Evolutionary conservation across 2,888 invertebrate genomes (phyloP).

Genomic region (Caenorhabditis zanzibari): DNA sequence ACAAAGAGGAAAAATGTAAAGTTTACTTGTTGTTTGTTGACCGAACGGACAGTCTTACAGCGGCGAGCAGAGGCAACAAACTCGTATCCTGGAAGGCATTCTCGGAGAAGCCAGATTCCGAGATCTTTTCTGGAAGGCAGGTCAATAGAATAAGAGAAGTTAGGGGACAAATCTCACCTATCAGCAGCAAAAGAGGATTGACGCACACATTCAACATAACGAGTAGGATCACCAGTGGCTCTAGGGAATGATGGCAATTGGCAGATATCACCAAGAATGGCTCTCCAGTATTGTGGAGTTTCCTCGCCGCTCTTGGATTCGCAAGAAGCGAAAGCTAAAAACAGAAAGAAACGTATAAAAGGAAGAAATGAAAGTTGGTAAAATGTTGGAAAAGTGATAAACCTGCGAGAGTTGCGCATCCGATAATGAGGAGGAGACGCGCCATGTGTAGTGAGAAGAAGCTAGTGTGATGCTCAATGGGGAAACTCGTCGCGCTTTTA

Average conservation of each 20-base stretch:
- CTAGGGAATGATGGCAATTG: slow-evolving; percentile 81
- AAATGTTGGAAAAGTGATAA: slow-evolving; percentile 36
- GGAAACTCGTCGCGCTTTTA: slow-evolving; percentile 66
- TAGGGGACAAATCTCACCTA: slow-evolving; percentile 68
- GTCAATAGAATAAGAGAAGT: neutral
- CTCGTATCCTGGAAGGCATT: slow-evolving; percentile 81
- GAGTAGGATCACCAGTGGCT: slow-evolving; percentile 80
- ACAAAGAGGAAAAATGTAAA: neutral
- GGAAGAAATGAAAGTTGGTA: slow-evolving; percentile 2
- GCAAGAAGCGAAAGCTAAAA: slow-evolving; percentile 67
- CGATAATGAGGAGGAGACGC: slow-evolving; percentile 64
- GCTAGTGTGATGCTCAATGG: slow-evolving; percentile 62
- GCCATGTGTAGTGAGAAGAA: slow-evolving; percentile 66
- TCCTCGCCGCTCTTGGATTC: slow-evolving; percentile 76
- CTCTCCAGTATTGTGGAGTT: slow-evolving; percentile 81
- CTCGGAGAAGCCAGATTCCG: slow-evolving; percentile 82
- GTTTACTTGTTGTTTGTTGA: slow-evolving; percentile 78
- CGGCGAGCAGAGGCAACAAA: slow-evolving; percentile 81
- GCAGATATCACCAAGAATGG: slow-evolving; percentile 82
- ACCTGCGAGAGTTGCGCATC: slow-evolving; percentile 64
- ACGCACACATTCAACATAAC: slow-evolving; percentile 82
- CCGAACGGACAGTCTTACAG: slow-evolving; percentile 80
- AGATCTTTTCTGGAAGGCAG: slow-evolving; percentile 80
- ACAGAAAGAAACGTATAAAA: slow-evolving; percentile 25
- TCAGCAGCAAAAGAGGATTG: slow-evolving; percentile 77